Evolutionary conservation across 1,140 invertebrate species (phyloP).

Genomic region (Saccostrea glomerata): DNA sequence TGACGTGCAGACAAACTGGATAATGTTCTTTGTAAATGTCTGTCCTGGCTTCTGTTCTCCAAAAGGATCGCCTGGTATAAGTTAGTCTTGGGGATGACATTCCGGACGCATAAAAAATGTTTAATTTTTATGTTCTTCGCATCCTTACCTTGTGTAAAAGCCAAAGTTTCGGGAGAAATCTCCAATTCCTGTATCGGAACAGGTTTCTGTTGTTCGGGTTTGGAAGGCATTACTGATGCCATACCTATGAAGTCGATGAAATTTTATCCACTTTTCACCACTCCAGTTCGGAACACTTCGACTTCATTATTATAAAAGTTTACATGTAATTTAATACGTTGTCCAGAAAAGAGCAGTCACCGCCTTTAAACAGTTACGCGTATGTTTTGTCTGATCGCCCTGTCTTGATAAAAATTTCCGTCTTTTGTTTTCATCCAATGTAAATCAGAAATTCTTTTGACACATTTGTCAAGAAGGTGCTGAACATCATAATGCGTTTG

Average conservation of each 20-base stretch:
- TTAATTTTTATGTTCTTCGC: constrained; percentile 67
- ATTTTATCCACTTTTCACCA: neutral
- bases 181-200: constrained; percentile 45
- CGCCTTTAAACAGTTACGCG: neutral
- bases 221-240: constrained; percentile 27
- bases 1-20: constrained; percentile 45
- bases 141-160: constrained; percentile 44
- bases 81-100: constrained; percentile 67
- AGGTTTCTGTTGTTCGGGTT: constrained; percentile 30
- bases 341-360: neutral
- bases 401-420: constrained; percentile 15
- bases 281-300: neutral
- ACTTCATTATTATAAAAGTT: constrained; percentile 5
- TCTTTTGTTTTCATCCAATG: constrained; percentile 26
- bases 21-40: constrained; percentile 63
- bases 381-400: constrained; percentile 12
- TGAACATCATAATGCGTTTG: neutral
- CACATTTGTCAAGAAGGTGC: neutral
- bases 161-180: constrained; percentile 45
- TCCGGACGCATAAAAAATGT: constrained; percentile 66
- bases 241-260: neutral
- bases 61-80: constrained; percentile 66
- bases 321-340: neutral
- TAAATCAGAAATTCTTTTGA: neutral
- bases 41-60: constrained; percentile 67